Conservation (phyloP, 2,797 vertebrate species). For the Gambelia wislizenii region DNA sequence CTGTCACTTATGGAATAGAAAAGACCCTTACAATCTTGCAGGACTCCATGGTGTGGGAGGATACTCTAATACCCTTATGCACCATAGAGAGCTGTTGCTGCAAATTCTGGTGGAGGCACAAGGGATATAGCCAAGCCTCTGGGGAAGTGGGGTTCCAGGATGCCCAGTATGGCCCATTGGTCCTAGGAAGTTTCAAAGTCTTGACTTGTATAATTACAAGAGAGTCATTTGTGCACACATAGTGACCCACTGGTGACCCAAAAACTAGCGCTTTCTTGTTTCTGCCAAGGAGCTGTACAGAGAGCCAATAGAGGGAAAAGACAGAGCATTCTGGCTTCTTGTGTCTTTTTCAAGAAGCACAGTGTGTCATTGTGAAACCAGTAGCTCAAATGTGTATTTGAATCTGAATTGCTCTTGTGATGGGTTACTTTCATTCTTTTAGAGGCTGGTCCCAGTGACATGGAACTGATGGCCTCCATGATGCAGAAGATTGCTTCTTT, state of each 20-base stretch:
- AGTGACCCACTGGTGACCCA: not conserved
- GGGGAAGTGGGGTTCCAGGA: too few species aligned
- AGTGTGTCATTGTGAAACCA: not conserved
- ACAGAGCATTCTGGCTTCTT: not conserved
- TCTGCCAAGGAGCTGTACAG: not conserved
- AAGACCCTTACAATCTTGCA: not conserved
- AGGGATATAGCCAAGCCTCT: too few species aligned
- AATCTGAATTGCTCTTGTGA: rapidly evolving
- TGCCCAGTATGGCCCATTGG: too few species aligned
- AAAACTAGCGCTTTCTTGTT: not conserved
- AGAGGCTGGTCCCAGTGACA: slow-evolving; percentile 72
- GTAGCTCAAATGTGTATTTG: not conserved
- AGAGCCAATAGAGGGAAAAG: not conserved
- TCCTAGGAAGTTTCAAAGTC: too few species aligned
- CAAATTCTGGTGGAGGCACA: not conserved
- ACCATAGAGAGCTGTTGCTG: not conserved
- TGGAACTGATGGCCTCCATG: slow-evolving; percentile 81
- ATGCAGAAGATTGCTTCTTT: slow-evolving; percentile 79
- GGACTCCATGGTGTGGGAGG: not conserved
- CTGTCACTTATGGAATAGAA: not conserved
- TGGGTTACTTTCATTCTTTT: slow-evolving; percentile 14
- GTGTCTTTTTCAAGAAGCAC: not conserved
- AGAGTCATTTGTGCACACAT: too few species aligned
- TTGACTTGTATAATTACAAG: too few species aligned
- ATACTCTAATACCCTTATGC: not conserved